phyloP scores from a whole-genome alignment of 2,888 invertebrate species.

The Calliphora vomitoria region DNA sequence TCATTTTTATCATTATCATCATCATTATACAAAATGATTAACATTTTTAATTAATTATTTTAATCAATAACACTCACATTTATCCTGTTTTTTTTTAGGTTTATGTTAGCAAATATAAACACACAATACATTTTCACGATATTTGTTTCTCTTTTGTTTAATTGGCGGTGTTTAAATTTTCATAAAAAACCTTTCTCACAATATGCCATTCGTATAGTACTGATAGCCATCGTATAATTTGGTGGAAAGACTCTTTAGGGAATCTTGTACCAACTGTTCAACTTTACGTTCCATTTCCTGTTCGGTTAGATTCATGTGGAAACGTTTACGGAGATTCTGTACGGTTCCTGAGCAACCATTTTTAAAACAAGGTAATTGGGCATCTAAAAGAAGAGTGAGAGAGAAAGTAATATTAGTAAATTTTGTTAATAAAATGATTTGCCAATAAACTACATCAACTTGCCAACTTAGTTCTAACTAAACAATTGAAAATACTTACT shows the following conservation, averaged over 20 bases:
- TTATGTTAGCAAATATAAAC: not conserved
- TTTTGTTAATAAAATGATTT: too few species aligned
- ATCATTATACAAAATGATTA: conserved; percentile 34
- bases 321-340: conserved; percentile 95
- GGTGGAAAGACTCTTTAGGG: conserved; percentile 97
- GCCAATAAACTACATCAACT: too few species aligned
- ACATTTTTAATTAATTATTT: conserved; percentile 6
- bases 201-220: conserved; percentile 98
- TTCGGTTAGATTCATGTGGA: conserved; percentile 97
- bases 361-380: conserved; percentile 98
- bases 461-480: too few species aligned
- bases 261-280: conserved; percentile 96
- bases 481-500: conserved; percentile 86
- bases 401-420: not conserved
- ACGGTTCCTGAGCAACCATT: conserved; percentile 94
- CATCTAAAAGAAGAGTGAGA: conserved; percentile 87
- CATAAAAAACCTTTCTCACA: conserved; percentile 85
- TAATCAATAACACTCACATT: conserved; percentile 21
- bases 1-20: conserved; percentile 23
- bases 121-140: not conserved
- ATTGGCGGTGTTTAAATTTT: conserved; percentile 81
- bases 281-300: conserved; percentile 96
- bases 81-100: not conserved
- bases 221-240: conserved; percentile 99
- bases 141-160: not conserved